These are phyloP conservation scores for Fragum sueziense DNA, from an alignment of 2,888 invertebrate genomes.

Conservation along the genomic window DNA sequence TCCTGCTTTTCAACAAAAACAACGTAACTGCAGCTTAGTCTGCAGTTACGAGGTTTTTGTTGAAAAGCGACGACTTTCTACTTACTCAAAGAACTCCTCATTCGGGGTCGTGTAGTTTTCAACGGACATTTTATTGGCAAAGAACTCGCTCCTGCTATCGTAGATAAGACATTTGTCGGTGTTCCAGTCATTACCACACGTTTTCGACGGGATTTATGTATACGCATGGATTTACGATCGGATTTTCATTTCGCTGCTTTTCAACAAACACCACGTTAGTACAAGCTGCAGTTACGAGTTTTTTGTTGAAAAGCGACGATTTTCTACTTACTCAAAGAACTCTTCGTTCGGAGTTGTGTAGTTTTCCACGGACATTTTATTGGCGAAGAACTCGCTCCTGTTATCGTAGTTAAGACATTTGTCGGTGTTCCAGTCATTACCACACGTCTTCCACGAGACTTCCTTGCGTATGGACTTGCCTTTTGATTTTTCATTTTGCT, in stretches of 20 bases:
- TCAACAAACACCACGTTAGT: too few species aligned
- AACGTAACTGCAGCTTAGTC: too few species aligned
- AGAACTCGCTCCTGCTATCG: conserved; percentile 43
- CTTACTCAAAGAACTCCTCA: conserved; percentile 68
- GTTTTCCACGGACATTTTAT: conserved; percentile 39
- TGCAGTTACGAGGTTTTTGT: too few species aligned
- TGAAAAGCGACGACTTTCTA: too few species aligned
- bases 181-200: conserved; percentile 82
- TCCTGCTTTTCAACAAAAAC: too few species aligned
- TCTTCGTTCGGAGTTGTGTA: conserved; percentile 59
- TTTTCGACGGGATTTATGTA: conserved; percentile 82
- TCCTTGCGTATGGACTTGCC: conserved; percentile 78
- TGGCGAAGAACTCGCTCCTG: conserved; percentile 23
- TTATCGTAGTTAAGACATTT: conserved; percentile 85
- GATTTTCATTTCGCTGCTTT: too few species aligned
- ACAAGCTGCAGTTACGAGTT: too few species aligned
- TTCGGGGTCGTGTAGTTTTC: conserved; percentile 51
- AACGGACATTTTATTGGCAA: conserved; percentile 27
- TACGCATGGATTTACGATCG: too few species aligned
- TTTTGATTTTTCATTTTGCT: too few species aligned
- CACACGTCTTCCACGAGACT: conserved; percentile 82
- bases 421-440: conserved; percentile 81
- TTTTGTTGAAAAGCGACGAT: too few species aligned
- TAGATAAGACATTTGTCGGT: conserved; percentile 85
- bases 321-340: conserved; percentile 65